Base-by-base conservation (phyloP, 2,888 invertebrate genomes). In the Lepidocyrtinus sp. region DNA sequence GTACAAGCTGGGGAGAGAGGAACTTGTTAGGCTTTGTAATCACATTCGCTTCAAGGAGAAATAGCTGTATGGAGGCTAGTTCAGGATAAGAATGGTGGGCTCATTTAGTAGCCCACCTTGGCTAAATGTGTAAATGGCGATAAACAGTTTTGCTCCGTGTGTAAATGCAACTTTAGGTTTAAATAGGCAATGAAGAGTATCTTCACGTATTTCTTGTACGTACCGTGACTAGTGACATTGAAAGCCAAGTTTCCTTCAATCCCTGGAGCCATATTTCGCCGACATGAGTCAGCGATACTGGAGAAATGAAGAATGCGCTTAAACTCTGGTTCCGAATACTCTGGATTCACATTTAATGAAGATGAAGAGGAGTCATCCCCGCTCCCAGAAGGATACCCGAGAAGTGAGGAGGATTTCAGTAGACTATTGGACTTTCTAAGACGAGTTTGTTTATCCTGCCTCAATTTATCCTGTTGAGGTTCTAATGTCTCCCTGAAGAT, bases 151-250 rank as follows among this genome's bases (percentile, higher is more conserved):
- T 84, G 88, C 88, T 65, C 91, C 88, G 87, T 87, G 88, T 21
- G 93, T 90, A 88, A 92, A 91, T 89, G 93, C 93, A 89, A 91
- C 92, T 88, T 91, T 91, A 2, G 92, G 90, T 59, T 92, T 92
- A 46, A 92, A 91, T 24, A 92, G 91, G 85, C 93, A 91, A 75
- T 91, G 89, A 63, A 92, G 90, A 80, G 89, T 88, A 36, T 36
- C n/a, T n/a, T n/a, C n/a, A 36, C 5, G 36, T 7, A 36, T 5
- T 46, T 87, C 89, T 90, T 89, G n/a, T n/a, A n/a, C n/a, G n/a
- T n/a, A 94, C 94, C 94, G 87, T 91, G 91, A 87, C 91, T 92
- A 84, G 92, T 92, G 79, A 94, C 93, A 87, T 93, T 93, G 89
- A 94, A 93, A 85, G 93, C 91, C 78, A 93, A 90, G 87, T 91